phyloP scores from a whole-genome alignment of 1,140 invertebrate species.

The Propsilocerus akamusi region DNA sequence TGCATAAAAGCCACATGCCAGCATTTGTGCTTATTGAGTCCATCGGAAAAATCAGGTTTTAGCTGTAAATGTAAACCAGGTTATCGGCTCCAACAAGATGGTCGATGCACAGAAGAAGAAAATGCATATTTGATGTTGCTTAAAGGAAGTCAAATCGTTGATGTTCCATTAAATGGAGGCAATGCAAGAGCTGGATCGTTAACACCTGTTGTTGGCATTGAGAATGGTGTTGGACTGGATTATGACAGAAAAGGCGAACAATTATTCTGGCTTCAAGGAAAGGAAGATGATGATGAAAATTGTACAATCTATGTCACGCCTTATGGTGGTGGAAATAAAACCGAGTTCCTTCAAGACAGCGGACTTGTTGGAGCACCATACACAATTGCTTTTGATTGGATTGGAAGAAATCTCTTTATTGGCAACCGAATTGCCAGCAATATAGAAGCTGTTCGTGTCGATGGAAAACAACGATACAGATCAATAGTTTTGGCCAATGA shows the following conservation, averaged over 20 bases:
- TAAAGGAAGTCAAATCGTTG: constrained; percentile 73
- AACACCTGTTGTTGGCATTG: constrained; percentile 78
- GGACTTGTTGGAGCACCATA: constrained; percentile 82
- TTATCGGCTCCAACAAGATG: constrained; percentile 44
- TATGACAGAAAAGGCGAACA: constrained; percentile 70
- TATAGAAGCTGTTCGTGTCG: constrained; percentile 78
- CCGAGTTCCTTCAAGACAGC: constrained; percentile 57
- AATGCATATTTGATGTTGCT: constrained; percentile 79
- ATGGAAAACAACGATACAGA: constrained; percentile 67
- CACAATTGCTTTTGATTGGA: constrained; percentile 87
- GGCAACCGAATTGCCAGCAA: constrained; percentile 83
- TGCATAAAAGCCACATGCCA: constrained; percentile 63
- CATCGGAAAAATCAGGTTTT: constrained; percentile 43
- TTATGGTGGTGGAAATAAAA: constrained; percentile 72
- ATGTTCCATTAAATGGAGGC: constrained; percentile 54
- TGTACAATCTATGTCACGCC: constrained; percentile 71
- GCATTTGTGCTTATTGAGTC: constrained; percentile 83
- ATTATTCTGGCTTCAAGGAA: constrained; percentile 71
- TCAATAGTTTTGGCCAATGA: constrained; percentile 80
- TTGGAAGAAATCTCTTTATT: constrained; percentile 86
- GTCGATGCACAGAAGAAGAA: constrained; percentile 68
- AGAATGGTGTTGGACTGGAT: constrained; percentile 75
- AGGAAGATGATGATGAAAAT: constrained; percentile 53
- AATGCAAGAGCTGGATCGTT: constrained; percentile 58
- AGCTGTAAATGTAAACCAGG: constrained; percentile 86